Percentiles rank a stretch among this genome's conserved stretches.
Conservation (phyloP, 2,797 vertebrate genomes). For the Eupleurogrammus muticus region DNA sequence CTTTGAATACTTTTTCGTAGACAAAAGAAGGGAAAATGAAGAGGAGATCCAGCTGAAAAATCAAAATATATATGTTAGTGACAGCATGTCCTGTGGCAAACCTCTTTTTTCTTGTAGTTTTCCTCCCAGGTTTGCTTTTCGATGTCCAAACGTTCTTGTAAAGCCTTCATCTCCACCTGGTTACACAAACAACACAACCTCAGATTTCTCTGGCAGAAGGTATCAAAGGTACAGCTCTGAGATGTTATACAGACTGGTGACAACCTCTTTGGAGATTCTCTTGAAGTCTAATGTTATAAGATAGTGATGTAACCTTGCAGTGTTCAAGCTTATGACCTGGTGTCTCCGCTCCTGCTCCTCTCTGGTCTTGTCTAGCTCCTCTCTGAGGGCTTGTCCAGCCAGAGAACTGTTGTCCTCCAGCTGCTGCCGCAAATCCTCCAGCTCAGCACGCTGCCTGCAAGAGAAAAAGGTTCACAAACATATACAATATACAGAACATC, state of each 20-base stretch:
- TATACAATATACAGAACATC: neutral
- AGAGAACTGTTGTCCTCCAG: constrained; percentile 89
- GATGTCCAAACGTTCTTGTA: constrained; percentile 88
- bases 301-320: neutral
- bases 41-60: neutral
- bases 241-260: too few relatives aligned
- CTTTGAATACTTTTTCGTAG: too few relatives aligned
- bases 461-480: neutral
- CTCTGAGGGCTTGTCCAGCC: constrained; percentile 83
- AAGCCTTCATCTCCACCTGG: constrained; percentile 89
- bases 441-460: constrained; percentile 89
- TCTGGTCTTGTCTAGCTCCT: constrained; percentile 88
- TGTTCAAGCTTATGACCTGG: constrained; percentile 82
- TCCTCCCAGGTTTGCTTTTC: constrained; percentile 94
- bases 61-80: neutral
- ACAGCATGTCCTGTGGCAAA: constrained; percentile 60
- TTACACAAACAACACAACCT: constrained; percentile 8
- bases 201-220: too few relatives aligned
- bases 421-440: constrained; percentile 89
- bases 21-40: neutral
- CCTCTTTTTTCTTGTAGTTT: constrained; percentile 92
- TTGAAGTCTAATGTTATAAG: neutral
- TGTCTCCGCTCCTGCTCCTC: constrained; percentile 93
- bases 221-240: neutral
- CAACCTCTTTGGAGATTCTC: neutral